Evolutionary conservation across 92 coral and sea anemone species (phyloP).

Genomic region (Bergia sp.): DNA sequence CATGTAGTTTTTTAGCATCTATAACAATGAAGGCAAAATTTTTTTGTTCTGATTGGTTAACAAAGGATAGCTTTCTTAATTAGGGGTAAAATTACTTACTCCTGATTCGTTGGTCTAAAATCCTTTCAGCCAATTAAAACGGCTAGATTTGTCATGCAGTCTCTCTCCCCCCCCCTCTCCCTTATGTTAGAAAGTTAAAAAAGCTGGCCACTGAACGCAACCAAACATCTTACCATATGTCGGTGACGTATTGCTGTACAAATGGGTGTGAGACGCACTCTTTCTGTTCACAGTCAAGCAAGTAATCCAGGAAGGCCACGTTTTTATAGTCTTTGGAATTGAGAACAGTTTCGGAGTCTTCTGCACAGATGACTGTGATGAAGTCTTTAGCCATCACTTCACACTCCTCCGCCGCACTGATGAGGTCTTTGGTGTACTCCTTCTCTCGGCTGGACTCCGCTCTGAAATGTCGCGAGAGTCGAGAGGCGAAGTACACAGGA

Average conservation of each 20-base stretch:
- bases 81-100: no score
- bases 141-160: background rate
- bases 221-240: conserved; percentile 62
- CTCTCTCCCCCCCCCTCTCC: background rate
- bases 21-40: no score
- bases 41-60: no score
- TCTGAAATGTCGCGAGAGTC: conserved; percentile 83
- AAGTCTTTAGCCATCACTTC: conserved; percentile 85
- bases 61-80: no score
- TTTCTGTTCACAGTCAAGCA: conserved; percentile 92
- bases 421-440: conserved; percentile 80
- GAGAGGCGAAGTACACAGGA: conserved; percentile 86
- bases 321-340: conserved; percentile 85
- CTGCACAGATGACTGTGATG: conserved; percentile 88
- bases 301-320: conserved; percentile 91
- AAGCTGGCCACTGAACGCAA: no score
- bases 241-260: conserved; percentile 93
- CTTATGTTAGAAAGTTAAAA: background rate
- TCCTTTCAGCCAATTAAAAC: no score
- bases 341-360: conserved; percentile 82
- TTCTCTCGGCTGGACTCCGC: conserved; percentile 77
- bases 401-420: conserved; percentile 80
- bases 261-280: conserved; percentile 92
- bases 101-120: no score
- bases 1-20: no score